Conservation (phyloP, 2,797 vertebrate genomes). For the Pseudomugil gertrudae region DNA sequence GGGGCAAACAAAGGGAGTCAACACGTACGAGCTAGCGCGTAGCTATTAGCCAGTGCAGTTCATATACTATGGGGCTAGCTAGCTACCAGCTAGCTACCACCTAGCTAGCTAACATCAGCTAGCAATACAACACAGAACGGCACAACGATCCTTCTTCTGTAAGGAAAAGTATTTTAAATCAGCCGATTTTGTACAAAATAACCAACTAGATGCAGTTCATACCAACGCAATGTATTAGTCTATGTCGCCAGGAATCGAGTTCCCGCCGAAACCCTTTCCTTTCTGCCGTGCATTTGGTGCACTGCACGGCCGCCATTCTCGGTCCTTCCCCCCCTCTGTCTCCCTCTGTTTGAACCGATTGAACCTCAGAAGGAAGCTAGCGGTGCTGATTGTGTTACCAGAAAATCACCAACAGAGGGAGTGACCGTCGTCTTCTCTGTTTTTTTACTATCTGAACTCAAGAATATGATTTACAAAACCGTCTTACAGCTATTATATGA, state of each 20-base stretch:
- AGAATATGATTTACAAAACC: too few species aligned
- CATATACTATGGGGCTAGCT: constrained; percentile 30
- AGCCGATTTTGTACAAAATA: constrained; percentile 20
- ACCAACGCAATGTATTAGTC: constrained; percentile 96
- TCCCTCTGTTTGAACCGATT: constrained; percentile 3
- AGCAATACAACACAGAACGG: constrained; percentile 34
- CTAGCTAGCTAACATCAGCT: constrained; percentile 45
- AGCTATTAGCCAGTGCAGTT: constrained; percentile 56
- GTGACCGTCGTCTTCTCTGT: too few species aligned
- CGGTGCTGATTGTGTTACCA: too few species aligned
- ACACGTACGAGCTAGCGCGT: constrained; percentile 54
- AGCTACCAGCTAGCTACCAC: constrained; percentile 47
- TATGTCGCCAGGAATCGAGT: constrained; percentile 97
- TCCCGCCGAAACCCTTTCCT: constrained; percentile 96
- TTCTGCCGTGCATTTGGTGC: constrained; percentile 95
- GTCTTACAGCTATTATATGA: too few species aligned
- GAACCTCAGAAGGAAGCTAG: background rate
- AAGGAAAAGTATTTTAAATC: constrained; percentile 10
- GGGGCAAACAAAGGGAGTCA: constrained; percentile 71
- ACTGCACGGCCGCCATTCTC: constrained; percentile 98
- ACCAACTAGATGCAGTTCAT: constrained; percentile 70
- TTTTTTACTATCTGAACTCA: background rate
- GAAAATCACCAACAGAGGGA: background rate
- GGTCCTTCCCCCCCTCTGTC: constrained; percentile 74
- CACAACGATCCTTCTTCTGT: constrained; percentile 6